Percentiles rank a stretch among this genome's conserved stretches.
These are phyloP conservation scores for Cassiopea xamachana DNA, from an alignment of 30 jellyfish, hydroid and myxozoan genomes.

Conservation along the genomic window DNA sequence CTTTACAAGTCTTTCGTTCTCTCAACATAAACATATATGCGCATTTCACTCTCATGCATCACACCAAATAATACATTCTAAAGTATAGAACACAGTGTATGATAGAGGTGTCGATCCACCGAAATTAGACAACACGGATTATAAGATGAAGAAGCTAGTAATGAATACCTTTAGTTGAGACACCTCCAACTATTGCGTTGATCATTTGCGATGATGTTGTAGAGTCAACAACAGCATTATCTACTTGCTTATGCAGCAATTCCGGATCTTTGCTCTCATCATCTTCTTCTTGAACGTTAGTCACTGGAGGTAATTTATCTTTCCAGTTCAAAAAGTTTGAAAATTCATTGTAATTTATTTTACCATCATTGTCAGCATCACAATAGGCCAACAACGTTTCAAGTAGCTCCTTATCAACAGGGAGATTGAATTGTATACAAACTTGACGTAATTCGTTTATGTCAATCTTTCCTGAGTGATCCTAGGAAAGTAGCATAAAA, in stretches of 20 bases:
- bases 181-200: slow-evolving; percentile 69
- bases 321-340: slow-evolving; percentile 91
- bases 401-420: slow-evolving; percentile 69
- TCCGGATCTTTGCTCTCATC: slow-evolving; percentile 3
- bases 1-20: too few species aligned
- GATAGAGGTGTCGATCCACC: too few species aligned
- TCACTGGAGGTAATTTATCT: slow-evolving; percentile 71
- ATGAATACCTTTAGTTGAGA: slow-evolving; percentile 16
- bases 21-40: too few species aligned
- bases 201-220: slow-evolving; percentile 66
- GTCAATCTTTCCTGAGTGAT: slow-evolving; percentile 87
- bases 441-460: slow-evolving; percentile 71
- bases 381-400: slow-evolving; percentile 77
- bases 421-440: slow-evolving; percentile 80
- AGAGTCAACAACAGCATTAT: slow-evolving; percentile 76
- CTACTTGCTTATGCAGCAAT: slow-evolving; percentile 61
- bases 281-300: not conserved
- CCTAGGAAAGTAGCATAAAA: slow-evolving; percentile 37
- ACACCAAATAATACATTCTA: too few species aligned
- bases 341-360: slow-evolving; percentile 79
- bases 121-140: not conserved
- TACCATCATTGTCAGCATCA: slow-evolving; percentile 79
- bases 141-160: not conserved
- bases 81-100: too few species aligned
- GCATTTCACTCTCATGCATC: too few species aligned